These are phyloP conservation scores for Eptesicus fuscus DNA, from an alignment of 2,113 vertebrate genomes.

Conservation along the genomic window DNA sequence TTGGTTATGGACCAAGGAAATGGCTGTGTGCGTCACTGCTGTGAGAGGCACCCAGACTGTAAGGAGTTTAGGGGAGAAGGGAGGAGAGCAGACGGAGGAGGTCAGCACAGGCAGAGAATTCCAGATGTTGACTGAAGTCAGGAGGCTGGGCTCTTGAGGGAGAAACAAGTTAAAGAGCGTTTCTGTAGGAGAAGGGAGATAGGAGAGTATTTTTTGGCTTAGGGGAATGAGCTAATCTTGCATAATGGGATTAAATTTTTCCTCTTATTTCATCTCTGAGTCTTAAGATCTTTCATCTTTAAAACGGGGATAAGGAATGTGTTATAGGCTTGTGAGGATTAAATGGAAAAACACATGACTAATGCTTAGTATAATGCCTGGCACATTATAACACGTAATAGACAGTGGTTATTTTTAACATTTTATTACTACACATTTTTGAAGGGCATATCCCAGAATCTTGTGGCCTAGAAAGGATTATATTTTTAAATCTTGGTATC, in stretches of 20 bases:
- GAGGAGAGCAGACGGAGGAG: not conserved
- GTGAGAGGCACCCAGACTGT: not conserved
- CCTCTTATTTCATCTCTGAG: not conserved
- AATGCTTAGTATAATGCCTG: not conserved
- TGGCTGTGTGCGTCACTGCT: not conserved
- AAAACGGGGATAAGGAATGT: not conserved
- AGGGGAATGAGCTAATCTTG: not conserved
- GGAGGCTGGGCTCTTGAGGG: not conserved
- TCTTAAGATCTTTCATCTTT: conserved; percentile 1
- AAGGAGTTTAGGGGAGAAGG: not conserved
- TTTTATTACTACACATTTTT: not conserved
- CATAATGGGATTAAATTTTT: not conserved
- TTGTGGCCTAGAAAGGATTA: not conserved
- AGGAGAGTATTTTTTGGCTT: not conserved
- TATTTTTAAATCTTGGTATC: conserved; percentile 8
- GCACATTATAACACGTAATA: not conserved
- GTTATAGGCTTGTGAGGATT: not conserved
- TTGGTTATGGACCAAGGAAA: not conserved
- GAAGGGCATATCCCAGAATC: not conserved
- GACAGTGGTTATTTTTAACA: not conserved
- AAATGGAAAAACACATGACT: not conserved
- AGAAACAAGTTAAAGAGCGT: not conserved
- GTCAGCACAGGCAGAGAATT: not conserved
- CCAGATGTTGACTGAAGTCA: not conserved
- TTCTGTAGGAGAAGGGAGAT: not conserved